phyloP scores from a whole-genome alignment of 2,888 invertebrate genomes.

The Agonopterix arenella region DNA sequence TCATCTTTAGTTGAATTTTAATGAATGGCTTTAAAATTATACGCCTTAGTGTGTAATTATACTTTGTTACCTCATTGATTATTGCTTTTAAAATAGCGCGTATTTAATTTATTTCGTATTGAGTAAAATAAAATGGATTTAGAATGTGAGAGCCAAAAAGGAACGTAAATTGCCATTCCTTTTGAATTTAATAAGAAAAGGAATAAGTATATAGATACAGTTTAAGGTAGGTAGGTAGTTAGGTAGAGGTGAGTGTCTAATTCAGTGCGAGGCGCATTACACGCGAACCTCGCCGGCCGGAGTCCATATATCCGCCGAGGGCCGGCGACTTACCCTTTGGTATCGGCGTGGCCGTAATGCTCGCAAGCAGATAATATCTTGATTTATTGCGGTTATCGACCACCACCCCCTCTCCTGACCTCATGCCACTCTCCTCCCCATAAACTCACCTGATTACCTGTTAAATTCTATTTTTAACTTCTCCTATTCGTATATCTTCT shows the following conservation, averaged over 20 bases:
- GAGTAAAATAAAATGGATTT: constrained; percentile 8
- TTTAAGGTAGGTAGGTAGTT: neutral
- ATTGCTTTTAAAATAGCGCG: constrained; percentile 56
- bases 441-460: constrained; percentile 7
- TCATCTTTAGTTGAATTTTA: constrained; percentile 72
- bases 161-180: neutral
- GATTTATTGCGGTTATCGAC: constrained; percentile 67
- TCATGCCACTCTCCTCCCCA: constrained; percentile 6
- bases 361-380: constrained; percentile 66
- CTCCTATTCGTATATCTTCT: neutral
- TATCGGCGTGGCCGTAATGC: constrained; percentile 56
- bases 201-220: neutral
- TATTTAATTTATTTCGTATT: constrained; percentile 44
- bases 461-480: too few relatives aligned
- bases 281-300: constrained; percentile 15
- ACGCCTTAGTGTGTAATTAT: constrained; percentile 62
- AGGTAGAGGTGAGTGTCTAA: constrained; percentile 12
- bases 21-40: constrained; percentile 70
- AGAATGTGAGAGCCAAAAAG: constrained; percentile 3
- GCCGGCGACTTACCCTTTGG: constrained; percentile 53
- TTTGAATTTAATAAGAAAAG: neutral
- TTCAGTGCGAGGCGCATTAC: constrained; percentile 11
- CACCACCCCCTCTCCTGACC: constrained; percentile 19
- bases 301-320: constrained; percentile 26
- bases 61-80: constrained; percentile 56